These are phyloP conservation scores for Lasioglossum baleicum DNA, from an alignment of 1,140 invertebrate genomes.

Conservation along the genomic window DNA sequence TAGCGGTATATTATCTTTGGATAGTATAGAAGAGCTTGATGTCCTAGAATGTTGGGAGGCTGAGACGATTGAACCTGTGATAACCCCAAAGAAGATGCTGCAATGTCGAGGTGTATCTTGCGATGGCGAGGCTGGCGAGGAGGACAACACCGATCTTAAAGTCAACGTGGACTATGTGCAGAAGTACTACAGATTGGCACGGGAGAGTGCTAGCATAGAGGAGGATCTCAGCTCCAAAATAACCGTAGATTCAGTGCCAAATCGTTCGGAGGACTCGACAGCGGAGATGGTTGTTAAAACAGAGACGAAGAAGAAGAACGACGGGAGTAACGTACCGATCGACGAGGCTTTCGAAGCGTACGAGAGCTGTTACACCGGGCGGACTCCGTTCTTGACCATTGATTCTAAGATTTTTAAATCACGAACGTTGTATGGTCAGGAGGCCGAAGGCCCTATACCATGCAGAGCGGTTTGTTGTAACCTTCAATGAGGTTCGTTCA, in stretches of 20 bases:
- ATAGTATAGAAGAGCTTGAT: conserved; percentile 77
- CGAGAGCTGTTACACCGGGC: conserved; percentile 74
- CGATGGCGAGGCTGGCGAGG: conserved; percentile 62
- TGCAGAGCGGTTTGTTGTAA: conserved; percentile 75
- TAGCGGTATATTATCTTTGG: conserved; percentile 64
- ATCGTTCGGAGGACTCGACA: conserved; percentile 55
- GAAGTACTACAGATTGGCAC: conserved; percentile 72
- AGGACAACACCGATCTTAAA: conserved; percentile 46
- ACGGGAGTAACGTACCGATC: conserved; percentile 59
- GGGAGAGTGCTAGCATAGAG: conserved; percentile 61
- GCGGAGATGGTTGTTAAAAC: conserved; percentile 26
- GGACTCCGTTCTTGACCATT: conserved; percentile 56
- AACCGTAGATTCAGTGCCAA: conserved; percentile 53
- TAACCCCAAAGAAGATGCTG: conserved; percentile 59
- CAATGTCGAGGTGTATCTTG: conserved; percentile 49
- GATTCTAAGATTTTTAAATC: conserved; percentile 56
- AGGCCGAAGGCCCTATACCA: conserved; percentile 68
- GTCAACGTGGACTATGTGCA: conserved; percentile 68
- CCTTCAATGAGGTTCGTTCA: conserved; percentile 66
- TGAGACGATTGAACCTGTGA: conserved; percentile 71
- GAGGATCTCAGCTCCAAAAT: conserved; percentile 47
- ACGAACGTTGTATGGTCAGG: conserved; percentile 52
- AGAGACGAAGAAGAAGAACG: conserved; percentile 21
- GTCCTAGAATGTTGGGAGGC: conserved; percentile 78
- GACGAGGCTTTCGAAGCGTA: conserved; percentile 78